Base-by-base conservation (phyloP, 1,140 invertebrate genomes). In the Aphidius gifuensis region DNA sequence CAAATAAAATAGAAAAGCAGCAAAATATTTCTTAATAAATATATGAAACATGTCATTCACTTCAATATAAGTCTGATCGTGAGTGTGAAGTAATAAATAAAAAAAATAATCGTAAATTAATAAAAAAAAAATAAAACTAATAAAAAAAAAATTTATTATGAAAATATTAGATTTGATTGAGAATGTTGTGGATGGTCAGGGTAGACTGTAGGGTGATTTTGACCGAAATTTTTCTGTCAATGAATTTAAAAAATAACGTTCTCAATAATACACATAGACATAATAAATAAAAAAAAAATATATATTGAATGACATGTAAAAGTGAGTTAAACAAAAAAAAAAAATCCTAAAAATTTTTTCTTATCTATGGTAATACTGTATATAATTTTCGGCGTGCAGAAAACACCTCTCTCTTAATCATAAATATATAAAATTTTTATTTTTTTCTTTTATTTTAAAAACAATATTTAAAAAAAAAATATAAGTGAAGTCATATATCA, bases 1-100 rank as follows among this genome's bases (percentile, higher is more conserved):
- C 23, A 32, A 32, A 32, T 32, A 32, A 16, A 16, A 32, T 32
- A 32, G 1, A 32, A 32, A 32, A 32, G 1, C 23, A 32, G 16
- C 16, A 32, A 32, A 32, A 32, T 32, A 32, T 32, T 32, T 32
- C 23, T 32, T 32, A 32, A 32, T 32, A 32, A 32, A 32, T 32
- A 32, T 32, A 32, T 32, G 4, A 32, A 32, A 49, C 32, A 50
- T 64, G 56, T 59, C 49, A 51, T 60, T 51, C 50, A 64, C 62
- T 64, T 64, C 57, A 51, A 61, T 51, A 64, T 64, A 64, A 64
- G 62, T 64, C 62, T 64, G 62, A 64, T 59, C 44, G 50, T 16
- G 44, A 63, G 23, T 53, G 50, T 16, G 44, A 63, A 39, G 40
- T 44, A 9, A 39, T 58, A 46, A 40, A 40, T 64, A 40, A 49